Percentiles rank a stretch among this genome's conserved stretches.
These are phyloP conservation scores for Dermolepida albohirtum DNA, from an alignment of 2,888 invertebrate genomes.

Conservation along the genomic window DNA sequence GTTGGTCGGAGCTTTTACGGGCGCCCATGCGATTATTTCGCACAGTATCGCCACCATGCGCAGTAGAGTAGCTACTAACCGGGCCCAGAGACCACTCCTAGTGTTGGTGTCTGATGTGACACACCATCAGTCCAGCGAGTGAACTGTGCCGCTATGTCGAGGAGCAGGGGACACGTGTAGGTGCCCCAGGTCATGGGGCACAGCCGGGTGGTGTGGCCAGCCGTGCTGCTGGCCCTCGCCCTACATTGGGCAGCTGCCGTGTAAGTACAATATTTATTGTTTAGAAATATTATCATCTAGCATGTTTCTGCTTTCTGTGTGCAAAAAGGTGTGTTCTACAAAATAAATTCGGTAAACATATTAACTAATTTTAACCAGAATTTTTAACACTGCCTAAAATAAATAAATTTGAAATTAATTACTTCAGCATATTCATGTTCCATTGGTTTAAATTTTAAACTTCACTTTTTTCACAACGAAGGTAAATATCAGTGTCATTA, in stretches of 20 bases:
- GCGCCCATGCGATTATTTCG: slow-evolving; percentile 61
- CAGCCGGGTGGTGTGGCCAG: slow-evolving; percentile 70
- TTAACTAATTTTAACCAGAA: neutral
- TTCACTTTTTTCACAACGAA: too few relatives aligned
- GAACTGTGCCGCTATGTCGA: slow-evolving; percentile 61
- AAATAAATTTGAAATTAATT: too few relatives aligned
- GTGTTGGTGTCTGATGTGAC: slow-evolving; percentile 63
- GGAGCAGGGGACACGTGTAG: slow-evolving; percentile 66
- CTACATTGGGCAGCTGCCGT: slow-evolving; percentile 65
- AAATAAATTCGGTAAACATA: neutral
- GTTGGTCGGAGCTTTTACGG: slow-evolving; percentile 48
- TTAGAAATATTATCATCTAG: slow-evolving; percentile 22
- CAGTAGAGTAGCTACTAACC: slow-evolving; percentile 59
- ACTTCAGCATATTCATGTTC: too few relatives aligned
- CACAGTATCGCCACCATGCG: slow-evolving; percentile 62
- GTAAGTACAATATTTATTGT: slow-evolving; percentile 60
- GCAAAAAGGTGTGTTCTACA: slow-evolving; percentile 36
- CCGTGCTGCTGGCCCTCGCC: slow-evolving; percentile 72
- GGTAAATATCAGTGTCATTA: neutral
- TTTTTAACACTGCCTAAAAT: neutral
- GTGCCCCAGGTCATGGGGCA: slow-evolving; percentile 65
- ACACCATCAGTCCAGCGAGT: slow-evolving; percentile 60
- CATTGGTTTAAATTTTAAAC: too few relatives aligned
- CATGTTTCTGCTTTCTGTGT: slow-evolving; percentile 32
- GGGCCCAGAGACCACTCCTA: slow-evolving; percentile 65